Evolutionary conservation across 2,888 invertebrate genomes (phyloP).

Genomic region (Diplazon laetatorius): DNA sequence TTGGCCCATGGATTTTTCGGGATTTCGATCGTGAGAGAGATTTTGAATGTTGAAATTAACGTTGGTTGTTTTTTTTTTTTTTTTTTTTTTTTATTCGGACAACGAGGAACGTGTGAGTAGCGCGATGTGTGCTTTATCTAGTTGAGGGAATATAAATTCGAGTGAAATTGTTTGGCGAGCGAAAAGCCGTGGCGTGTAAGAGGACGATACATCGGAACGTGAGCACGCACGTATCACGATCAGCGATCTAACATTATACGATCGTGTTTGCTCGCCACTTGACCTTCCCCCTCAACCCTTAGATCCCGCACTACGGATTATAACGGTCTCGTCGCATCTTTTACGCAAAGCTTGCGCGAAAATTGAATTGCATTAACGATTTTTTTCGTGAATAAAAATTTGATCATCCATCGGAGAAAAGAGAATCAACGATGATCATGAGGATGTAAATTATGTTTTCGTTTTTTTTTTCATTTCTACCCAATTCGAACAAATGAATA

Average conservation of each 20-base stretch:
- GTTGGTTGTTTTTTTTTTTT: too few relatives aligned
- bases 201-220: constrained; percentile 64
- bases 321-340: constrained; percentile 62
- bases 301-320: too few relatives aligned
- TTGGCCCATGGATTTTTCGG: too few relatives aligned
- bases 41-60: too few relatives aligned
- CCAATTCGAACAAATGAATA: too few relatives aligned
- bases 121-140: constrained; percentile 74
- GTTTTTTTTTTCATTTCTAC: too few relatives aligned
- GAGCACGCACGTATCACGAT: constrained; percentile 67
- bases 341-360: constrained; percentile 8
- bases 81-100: too few relatives aligned
- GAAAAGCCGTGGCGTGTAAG: not conserved
- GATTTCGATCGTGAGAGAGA: too few relatives aligned
- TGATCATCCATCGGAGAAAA: too few relatives aligned
- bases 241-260: constrained; percentile 72
- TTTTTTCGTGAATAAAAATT: not conserved
- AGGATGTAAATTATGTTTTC: too few relatives aligned
- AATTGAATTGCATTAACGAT: not conserved
- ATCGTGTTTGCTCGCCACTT: constrained; percentile 71
- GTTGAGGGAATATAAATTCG: constrained; percentile 73
- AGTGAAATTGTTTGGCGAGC: constrained; percentile 64
- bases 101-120: constrained; percentile 18
- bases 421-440: too few relatives aligned
- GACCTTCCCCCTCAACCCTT: too few relatives aligned